These are phyloP conservation scores for Thaumetopoea pityocampa DNA, from an alignment of 1,140 invertebrate species.

Conservation along the genomic window DNA sequence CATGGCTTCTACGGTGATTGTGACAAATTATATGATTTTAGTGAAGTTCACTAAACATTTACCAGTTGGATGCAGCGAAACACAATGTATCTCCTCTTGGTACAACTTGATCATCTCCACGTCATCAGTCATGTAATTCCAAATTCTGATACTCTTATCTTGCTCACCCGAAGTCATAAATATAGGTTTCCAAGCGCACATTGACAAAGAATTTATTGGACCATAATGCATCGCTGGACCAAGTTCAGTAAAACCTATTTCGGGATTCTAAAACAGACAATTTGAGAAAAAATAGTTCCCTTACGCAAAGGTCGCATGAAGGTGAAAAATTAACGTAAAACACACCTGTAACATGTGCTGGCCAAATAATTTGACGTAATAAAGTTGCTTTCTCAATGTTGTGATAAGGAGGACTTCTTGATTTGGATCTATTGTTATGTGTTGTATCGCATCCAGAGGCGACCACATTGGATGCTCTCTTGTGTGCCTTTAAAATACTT, in stretches of 20 bases:
- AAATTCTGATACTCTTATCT: slow-evolving; percentile 90
- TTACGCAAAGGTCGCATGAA: neutral
- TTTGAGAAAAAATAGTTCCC: no score
- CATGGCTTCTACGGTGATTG: no score
- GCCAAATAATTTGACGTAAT: slow-evolving; percentile 77
- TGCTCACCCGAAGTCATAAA: slow-evolving; percentile 88
- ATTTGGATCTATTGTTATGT: slow-evolving; percentile 76
- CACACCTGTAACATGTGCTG: slow-evolving; percentile 67
- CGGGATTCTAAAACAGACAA: slow-evolving; percentile 48
- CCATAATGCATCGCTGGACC: slow-evolving; percentile 89
- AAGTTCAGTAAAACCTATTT: slow-evolving; percentile 73
- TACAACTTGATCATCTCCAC: slow-evolving; percentile 89
- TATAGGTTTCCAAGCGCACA: slow-evolving; percentile 92
- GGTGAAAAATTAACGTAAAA: neutral
- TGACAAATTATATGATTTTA: no score
- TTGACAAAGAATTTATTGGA: slow-evolving; percentile 84
- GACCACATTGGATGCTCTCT: slow-evolving; percentile 63
- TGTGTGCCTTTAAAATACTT: slow-evolving; percentile 43
- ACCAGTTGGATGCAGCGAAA: slow-evolving; percentile 87
- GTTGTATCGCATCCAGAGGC: slow-evolving; percentile 74
- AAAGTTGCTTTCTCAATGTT: slow-evolving; percentile 80
- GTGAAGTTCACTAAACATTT: no score
- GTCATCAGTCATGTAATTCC: slow-evolving; percentile 90
- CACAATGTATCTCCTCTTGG: slow-evolving; percentile 86
- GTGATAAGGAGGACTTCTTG: slow-evolving; percentile 78